These are phyloP conservation scores for Hirundo rustica DNA, from an alignment of 2,797 vertebrate genomes.

Conservation along the genomic window DNA sequence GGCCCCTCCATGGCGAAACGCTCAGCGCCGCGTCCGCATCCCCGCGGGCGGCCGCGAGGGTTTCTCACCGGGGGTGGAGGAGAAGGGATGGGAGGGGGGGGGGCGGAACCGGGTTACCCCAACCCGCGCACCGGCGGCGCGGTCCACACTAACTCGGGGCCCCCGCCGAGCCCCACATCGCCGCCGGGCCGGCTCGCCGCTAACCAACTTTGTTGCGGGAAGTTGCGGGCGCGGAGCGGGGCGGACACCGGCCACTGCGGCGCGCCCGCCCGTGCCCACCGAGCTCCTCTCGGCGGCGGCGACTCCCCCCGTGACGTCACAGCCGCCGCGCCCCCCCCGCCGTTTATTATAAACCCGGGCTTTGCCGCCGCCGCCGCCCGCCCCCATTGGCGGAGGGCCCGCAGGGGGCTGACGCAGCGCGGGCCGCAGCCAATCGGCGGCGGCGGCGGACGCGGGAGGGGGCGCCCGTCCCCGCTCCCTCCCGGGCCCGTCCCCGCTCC, in stretches of 20 bases:
- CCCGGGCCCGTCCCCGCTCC: no score
- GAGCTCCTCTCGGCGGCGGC: constrained; percentile 86
- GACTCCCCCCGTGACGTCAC: constrained; percentile 96
- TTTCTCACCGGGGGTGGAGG: not conserved
- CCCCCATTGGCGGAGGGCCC: constrained; percentile 82
- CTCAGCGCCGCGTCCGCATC: constrained; percentile 83
- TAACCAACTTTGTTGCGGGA: constrained; percentile 71
- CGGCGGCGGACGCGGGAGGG: not conserved
- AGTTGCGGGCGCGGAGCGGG: constrained; percentile 82
- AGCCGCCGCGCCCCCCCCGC: constrained; percentile 79
- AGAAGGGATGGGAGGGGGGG: not conserved
- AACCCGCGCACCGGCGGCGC: not conserved
- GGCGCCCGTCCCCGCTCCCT: no score
- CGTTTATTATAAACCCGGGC: constrained; percentile 81
- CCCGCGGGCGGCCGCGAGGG: not conserved
- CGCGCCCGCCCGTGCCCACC: constrained; percentile 89
- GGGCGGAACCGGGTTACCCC: not conserved
- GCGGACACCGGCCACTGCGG: constrained; percentile 87
- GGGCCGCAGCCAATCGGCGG: constrained; percentile 82
- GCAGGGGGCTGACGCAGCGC: constrained; percentile 73
- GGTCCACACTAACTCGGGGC: not conserved
- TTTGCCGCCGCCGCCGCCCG: constrained; percentile 52
- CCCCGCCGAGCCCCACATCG: constrained; percentile 16
- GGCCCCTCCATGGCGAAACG: constrained; percentile 91
- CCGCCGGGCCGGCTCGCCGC: constrained; percentile 4